Evolutionary conservation across 2,888 invertebrate species (phyloP).

Genomic region (Hetaerina titia): DNA sequence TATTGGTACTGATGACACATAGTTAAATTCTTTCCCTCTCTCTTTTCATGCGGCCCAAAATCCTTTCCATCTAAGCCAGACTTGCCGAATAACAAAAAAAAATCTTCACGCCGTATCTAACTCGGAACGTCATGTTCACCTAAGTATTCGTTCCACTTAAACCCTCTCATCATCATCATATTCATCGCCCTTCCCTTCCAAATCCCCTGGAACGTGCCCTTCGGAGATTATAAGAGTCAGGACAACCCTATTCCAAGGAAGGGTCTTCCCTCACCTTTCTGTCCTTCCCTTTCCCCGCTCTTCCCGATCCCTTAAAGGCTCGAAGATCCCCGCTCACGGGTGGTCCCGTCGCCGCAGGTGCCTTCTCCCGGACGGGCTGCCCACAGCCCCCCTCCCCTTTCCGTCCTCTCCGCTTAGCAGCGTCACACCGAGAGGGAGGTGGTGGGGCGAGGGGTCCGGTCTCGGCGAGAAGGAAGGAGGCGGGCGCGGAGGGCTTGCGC

Average conservation of each 20-base stretch:
- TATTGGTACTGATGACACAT: no score
- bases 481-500: neutral
- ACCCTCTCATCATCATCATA: neutral
- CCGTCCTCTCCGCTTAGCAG: neutral
- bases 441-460: neutral
- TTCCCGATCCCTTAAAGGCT: neutral
- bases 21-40: neutral
- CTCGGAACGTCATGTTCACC: neutral
- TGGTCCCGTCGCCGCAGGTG: conserved; percentile 16
- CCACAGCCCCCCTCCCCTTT: neutral
- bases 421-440: neutral
- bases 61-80: neutral
- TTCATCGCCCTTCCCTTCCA: neutral
- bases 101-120: neutral
- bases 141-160: neutral
- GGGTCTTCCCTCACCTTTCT: neutral
- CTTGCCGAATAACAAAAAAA: neutral
- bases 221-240: neutral
- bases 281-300: neutral
- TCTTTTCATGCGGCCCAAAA: neutral
- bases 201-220: neutral
- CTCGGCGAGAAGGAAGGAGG: neutral
- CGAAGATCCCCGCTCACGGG: neutral
- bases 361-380: neutral
- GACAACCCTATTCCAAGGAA: neutral